Evolutionary conservation across 2,888 invertebrate genomes (phyloP), one percentile per base, ranked within the genome.

Genomic region (Scaptomyza parva): DNA sequence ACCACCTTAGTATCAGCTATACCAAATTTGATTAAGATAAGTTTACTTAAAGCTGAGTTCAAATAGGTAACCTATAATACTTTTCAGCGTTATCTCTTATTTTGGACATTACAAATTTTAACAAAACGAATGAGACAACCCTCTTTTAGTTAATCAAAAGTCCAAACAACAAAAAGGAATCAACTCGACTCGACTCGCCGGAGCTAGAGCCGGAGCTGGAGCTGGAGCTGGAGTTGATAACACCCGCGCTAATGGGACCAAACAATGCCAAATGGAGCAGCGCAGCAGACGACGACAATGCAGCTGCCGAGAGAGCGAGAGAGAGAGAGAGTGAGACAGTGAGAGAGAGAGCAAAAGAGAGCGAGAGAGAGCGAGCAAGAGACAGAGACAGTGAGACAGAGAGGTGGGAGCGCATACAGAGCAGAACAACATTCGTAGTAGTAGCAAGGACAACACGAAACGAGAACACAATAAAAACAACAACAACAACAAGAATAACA

Each of bases 191-290:
- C 43, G 40, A 45, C 54, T 55, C 35, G 60, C 35, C 35, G 50
- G 33, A 63, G 70, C 74, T 68, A 74, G 54, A 78, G 72, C 70
- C 30, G 50, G 33, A 63, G 70, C 71, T 63, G 74, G 59, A 77
- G 71, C 70, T 60, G 71, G 77, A 72, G 59, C 76, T 60, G 80
- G 78, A 82, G 76, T 85, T 89, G 90, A 89, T 90, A 89, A 89
- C 85, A 86, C 84, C 87, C 87, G 88, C 89, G 88, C 90, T 90
- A 90, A 90, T 90, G 90, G 90, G 90, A 89, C 89, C 86, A 86
- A 86, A 89, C 89, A 90, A 89, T 78, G 78, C 78, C 80, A 77
- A 80, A 84, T 77, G 72, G 70, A 76, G 74, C 75, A 78, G 65
- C 69, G 75, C 71, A 72, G 53, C 61, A 76, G 66, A 58, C 63